Conservation (phyloP, 2,888 invertebrate species). For the Agrenia bidenticulata region DNA sequence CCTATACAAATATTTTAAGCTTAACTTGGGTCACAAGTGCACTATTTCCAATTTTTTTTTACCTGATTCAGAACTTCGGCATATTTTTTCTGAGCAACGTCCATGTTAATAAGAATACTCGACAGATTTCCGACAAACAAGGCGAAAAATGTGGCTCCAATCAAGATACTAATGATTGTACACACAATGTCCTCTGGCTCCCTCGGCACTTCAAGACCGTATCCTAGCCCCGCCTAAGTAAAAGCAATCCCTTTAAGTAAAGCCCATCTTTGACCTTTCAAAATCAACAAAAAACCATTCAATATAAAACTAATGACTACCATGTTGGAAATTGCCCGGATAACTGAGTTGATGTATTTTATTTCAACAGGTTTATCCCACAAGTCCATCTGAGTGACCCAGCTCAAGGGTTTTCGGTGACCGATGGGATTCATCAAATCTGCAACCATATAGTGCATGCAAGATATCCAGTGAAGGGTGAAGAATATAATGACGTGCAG, state of each 20-base stretch:
- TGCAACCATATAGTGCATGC: conserved; percentile 41
- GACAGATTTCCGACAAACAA: conserved; percentile 42
- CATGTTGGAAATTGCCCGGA: conserved; percentile 45
- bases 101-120: conserved; percentile 38
- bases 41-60: background rate
- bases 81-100: conserved; percentile 42
- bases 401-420: background rate
- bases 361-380: conserved; percentile 31
- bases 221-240: conserved; percentile 37
- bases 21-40: background rate
- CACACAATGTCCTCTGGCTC: conserved; percentile 41
- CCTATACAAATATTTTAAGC: conserved; percentile 8
- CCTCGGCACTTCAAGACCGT: conserved; percentile 38
- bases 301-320: conserved; percentile 11
- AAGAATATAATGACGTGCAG: conserved; percentile 34
- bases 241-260: background rate
- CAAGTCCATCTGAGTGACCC: conserved; percentile 30
- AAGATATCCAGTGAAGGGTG: conserved; percentile 42
- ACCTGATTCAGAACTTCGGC: conserved; percentile 43
- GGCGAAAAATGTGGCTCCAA: conserved; percentile 41
- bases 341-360: conserved; percentile 37
- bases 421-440: conserved; percentile 24
- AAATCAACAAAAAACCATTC: too few relatives aligned
- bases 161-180: conserved; percentile 39
- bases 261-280: background rate